Percentiles rank a stretch among this genome's conserved stretches.
Conservation (phyloP, 2,113 vertebrate genomes). For the Pituophis catenifer region DNA sequence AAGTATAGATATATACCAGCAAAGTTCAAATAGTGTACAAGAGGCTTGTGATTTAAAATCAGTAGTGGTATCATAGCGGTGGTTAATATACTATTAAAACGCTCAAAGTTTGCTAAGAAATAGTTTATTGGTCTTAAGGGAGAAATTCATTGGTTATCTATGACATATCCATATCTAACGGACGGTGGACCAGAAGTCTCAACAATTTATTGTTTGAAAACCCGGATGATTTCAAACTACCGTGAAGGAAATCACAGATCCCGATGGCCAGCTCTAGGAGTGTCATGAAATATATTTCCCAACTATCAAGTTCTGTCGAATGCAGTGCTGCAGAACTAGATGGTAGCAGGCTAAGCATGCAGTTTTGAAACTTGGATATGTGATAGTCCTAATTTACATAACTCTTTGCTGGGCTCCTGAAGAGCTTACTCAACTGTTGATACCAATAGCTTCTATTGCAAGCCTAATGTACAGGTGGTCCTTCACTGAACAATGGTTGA, state of each 20-base stretch:
- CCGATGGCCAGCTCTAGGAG: background rate
- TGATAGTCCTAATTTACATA: background rate
- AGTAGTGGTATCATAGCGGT: background rate
- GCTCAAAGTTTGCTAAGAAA: background rate
- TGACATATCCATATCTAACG: background rate
- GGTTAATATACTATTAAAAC: background rate
- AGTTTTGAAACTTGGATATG: background rate
- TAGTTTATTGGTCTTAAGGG: background rate
- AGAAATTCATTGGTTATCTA: background rate
- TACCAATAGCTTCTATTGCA: background rate
- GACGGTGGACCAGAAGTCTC: background rate
- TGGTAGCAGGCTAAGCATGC: background rate
- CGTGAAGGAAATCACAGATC: background rate
- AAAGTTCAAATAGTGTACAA: conserved; percentile 21
- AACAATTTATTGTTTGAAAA: background rate
- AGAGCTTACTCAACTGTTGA: background rate
- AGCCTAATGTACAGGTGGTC: background rate
- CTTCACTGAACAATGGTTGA: too few species aligned
- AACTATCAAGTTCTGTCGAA: background rate
- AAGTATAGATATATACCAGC: conserved; percentile 19
- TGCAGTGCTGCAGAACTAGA: background rate
- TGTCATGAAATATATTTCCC: background rate
- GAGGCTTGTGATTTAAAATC: conserved; percentile 21
- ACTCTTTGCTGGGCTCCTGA: background rate
- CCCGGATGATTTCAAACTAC: background rate